Base-by-base conservation (phyloP, 2,113 vertebrate species). In the Corydoras sp. region DNA sequence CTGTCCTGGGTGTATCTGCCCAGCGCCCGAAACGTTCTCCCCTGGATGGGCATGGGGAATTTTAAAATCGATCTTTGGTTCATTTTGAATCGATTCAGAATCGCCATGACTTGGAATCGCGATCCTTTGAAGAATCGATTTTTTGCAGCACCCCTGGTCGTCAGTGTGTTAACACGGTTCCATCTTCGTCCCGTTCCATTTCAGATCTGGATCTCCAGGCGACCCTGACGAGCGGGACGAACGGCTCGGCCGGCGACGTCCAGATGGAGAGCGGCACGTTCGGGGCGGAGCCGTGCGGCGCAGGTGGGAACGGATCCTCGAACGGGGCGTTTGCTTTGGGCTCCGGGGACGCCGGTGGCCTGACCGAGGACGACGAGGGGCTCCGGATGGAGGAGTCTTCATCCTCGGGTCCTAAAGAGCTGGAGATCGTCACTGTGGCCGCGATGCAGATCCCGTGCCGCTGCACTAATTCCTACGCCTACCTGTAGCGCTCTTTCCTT, bases 361-460 rank as follows among this genome's bases (percentile, higher is more conserved):
- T 87, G 77, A 88, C 90, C 90, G 92, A 97, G 89, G 87, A 84
- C 78, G 87, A 88, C 80, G 89, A 87, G 79, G 88, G 80, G 59
- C 73, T 35, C 58, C 54, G 56, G 13, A 79, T 55, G 72, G 74
- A 80, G 43, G 72, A 74, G 67, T 78, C 58, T 3, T 75, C 80
- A 83, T 77, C 80, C 84, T 84, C 90, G 72, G 87, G 91, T 78
- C 86, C 92, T 74, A 93, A 89, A 90, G 94, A 97, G 86, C 88
- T 92, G 90, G 94, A 98, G 85, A 93, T 95, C 89, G 95, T 94
- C 87, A 98, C 93, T 70, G 93, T 97, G 85, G 93, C 95, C 14
- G 91, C 96, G 79, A 96, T 98, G 94, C 97, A 99, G 79, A 96
- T 94, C 48, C 94, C 95, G 3, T 98, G 95, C 83, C 93, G 94